Percentiles rank a stretch among this genome's conserved stretches.
phyloP scores from a whole-genome alignment of 2,113 vertebrate species.

The Ophiodon elongatus region DNA sequence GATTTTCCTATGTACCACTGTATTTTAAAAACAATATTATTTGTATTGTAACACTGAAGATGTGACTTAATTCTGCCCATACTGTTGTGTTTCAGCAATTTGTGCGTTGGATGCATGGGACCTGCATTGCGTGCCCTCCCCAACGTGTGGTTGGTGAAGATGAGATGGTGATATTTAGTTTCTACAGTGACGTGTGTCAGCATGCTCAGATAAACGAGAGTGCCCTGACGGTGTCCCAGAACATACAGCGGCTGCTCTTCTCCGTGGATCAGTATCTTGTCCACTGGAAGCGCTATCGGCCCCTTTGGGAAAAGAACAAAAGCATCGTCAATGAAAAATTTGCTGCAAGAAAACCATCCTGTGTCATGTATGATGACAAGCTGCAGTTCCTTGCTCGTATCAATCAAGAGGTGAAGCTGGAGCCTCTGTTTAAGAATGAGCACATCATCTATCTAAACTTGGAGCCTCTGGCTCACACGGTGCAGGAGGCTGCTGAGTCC shows the following conservation, averaged over 20 bases:
- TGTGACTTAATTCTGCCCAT: background rate
- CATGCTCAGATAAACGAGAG: slow-evolving; percentile 86
- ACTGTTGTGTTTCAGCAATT: slow-evolving; percentile 84
- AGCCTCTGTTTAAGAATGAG: slow-evolving; percentile 84
- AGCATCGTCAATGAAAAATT: slow-evolving; percentile 87
- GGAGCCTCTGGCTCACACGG: slow-evolving; percentile 81
- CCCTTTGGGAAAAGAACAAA: slow-evolving; percentile 92
- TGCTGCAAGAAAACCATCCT: slow-evolving; percentile 87
- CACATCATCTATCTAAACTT: slow-evolving; percentile 89
- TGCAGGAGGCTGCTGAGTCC: slow-evolving; percentile 86
- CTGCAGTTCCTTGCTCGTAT: slow-evolving; percentile 88
- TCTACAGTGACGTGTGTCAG: slow-evolving; percentile 88
- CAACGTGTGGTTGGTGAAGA: slow-evolving; percentile 82
- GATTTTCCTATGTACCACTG: background rate
- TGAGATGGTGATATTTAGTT: slow-evolving; percentile 85
- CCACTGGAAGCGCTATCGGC: slow-evolving; percentile 89
- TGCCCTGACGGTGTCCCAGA: slow-evolving; percentile 85
- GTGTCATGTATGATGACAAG: slow-evolving; percentile 88
- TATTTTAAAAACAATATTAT: background rate
- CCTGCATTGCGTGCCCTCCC: slow-evolving; percentile 91
- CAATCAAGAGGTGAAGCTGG: slow-evolving; percentile 83
- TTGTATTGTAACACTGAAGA: background rate
- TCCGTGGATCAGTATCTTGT: slow-evolving; percentile 84
- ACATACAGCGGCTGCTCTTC: slow-evolving; percentile 84
- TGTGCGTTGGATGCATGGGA: slow-evolving; percentile 93